These are phyloP conservation scores for Salarias fasciatus DNA, from an alignment of 2,797 vertebrate species.

Conservation along the genomic window DNA sequence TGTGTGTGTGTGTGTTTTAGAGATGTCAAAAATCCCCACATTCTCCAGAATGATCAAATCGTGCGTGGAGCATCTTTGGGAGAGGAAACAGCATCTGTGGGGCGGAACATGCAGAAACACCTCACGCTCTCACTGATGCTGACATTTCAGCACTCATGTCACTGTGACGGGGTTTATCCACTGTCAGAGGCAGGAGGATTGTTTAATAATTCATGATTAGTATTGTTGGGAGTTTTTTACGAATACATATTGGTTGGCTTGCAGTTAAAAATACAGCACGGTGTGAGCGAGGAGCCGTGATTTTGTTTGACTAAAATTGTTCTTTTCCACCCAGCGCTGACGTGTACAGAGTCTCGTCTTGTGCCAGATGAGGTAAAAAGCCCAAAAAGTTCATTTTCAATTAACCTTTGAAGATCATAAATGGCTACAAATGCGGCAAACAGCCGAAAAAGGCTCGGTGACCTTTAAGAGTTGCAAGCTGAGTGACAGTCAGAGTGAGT, in stretches of 20 bases:
- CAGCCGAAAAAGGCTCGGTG: slow-evolving; percentile 25
- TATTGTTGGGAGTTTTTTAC: slow-evolving; percentile 30
- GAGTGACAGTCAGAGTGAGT: slow-evolving; percentile 18
- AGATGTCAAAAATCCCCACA: slow-evolving; percentile 26
- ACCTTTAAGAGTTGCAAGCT: slow-evolving; percentile 26
- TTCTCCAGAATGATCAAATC: slow-evolving; percentile 37
- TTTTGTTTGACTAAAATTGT: neutral
- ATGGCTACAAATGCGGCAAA: slow-evolving; percentile 4
- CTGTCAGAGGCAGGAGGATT: slow-evolving; percentile 16
- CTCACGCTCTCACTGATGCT: slow-evolving; percentile 12
- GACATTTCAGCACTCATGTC: slow-evolving; percentile 32
- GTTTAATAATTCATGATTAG: slow-evolving; percentile 42
- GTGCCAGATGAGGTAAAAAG: slow-evolving; percentile 12
- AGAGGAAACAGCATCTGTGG: slow-evolving; percentile 18
- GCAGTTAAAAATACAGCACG: slow-evolving; percentile 21
- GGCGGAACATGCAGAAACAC: slow-evolving; percentile 33
- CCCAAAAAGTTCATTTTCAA: neutral
- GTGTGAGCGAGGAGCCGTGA: too few relatives aligned
- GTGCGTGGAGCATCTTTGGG: slow-evolving; percentile 12
- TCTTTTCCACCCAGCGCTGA: slow-evolving; percentile 3
- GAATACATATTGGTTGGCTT: slow-evolving; percentile 6
- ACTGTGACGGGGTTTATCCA: slow-evolving; percentile 25
- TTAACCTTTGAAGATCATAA: slow-evolving; percentile 16
- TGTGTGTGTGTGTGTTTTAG: neutral
- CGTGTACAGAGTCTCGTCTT: slow-evolving; percentile 1